These are phyloP conservation scores for Sinhomidia bicolor DNA, from an alignment of 2,888 invertebrate genomes.

Conservation along the genomic window DNA sequence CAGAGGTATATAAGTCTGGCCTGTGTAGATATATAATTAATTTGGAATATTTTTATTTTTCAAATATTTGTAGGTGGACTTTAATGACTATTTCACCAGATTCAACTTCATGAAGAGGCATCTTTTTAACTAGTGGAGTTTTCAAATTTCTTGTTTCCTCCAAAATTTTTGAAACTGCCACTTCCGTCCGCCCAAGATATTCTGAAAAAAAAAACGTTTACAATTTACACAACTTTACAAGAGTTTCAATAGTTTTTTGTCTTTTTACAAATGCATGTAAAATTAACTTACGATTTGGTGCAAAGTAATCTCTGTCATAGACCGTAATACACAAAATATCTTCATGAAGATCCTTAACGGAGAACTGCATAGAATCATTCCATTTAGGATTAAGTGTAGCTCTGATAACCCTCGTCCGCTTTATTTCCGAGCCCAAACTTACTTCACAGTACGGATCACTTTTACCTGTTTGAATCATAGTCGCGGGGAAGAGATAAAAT, in stretches of 20 bases:
- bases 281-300: conserved; percentile 86
- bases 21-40: too few relatives aligned
- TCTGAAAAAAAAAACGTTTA: conserved; percentile 83
- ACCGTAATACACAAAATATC: conserved; percentile 88
- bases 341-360: conserved; percentile 86
- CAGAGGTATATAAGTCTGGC: too few relatives aligned
- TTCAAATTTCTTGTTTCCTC: conserved; percentile 84
- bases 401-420: conserved; percentile 85
- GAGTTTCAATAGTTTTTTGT: too few relatives aligned
- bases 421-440: conserved; percentile 87
- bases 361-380: conserved; percentile 90
- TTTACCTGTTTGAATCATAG: conserved; percentile 83
- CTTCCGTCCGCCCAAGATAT: conserved; percentile 88
- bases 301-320: conserved; percentile 87
- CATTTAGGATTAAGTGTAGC: conserved; percentile 86
- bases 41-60: conserved; percentile 54
- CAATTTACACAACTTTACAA: background rate
- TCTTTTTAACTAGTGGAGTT: conserved; percentile 86
- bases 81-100: conserved; percentile 87
- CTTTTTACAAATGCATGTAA: conserved; percentile 1
- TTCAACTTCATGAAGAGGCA: conserved; percentile 87
- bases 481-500: background rate
- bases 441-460: conserved; percentile 89
- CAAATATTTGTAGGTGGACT: conserved; percentile 87
- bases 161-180: conserved; percentile 86